Evolutionary conservation across 2,797 vertebrate species (phyloP).

Genomic region (Spatula clypeata): DNA sequence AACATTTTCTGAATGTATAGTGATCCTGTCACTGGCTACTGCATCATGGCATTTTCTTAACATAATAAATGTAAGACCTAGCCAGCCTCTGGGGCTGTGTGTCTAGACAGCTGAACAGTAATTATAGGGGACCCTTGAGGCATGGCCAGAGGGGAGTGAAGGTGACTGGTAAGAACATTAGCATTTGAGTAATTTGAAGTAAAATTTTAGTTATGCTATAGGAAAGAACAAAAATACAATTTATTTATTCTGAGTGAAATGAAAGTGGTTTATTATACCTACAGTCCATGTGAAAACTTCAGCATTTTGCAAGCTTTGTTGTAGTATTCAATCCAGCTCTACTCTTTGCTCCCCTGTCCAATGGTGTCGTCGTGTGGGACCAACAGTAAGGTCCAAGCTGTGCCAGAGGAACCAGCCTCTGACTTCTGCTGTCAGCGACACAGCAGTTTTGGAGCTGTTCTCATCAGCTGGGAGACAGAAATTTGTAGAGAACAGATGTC

Average conservation of each 20-base stretch:
- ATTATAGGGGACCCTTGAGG: slow-evolving; percentile 54
- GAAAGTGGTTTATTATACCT: not conserved
- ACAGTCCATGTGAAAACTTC: fast-evolving
- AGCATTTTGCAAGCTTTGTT: not conserved
- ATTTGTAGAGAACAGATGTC: not conserved
- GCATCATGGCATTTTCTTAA: slow-evolving; percentile 60
- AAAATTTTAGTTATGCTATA: slow-evolving; percentile 34
- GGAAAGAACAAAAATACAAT: not conserved
- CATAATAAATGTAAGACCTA: slow-evolving; percentile 19
- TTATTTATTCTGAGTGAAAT: not conserved
- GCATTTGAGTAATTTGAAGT: slow-evolving; percentile 44
- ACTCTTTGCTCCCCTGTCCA: not conserved
- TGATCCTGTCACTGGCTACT: slow-evolving; percentile 46
- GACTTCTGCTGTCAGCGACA: not conserved
- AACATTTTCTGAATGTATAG: slow-evolving; percentile 1
- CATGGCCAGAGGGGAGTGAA: not conserved
- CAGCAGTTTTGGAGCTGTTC: not conserved
- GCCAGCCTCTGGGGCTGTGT: not conserved
- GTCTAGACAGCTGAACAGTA: slow-evolving; percentile 61
- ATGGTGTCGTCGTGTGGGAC: not conserved
- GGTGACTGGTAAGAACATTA: slow-evolving; percentile 20
- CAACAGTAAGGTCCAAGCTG: not conserved
- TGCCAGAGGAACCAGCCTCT: not conserved
- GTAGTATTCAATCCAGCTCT: not conserved
- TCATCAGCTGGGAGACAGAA: not conserved